Evolutionary conservation across 2,888 invertebrate genomes (phyloP), one percentile per base, ranked within the genome.

Genomic region (Hoplodrina ambigua): DNA sequence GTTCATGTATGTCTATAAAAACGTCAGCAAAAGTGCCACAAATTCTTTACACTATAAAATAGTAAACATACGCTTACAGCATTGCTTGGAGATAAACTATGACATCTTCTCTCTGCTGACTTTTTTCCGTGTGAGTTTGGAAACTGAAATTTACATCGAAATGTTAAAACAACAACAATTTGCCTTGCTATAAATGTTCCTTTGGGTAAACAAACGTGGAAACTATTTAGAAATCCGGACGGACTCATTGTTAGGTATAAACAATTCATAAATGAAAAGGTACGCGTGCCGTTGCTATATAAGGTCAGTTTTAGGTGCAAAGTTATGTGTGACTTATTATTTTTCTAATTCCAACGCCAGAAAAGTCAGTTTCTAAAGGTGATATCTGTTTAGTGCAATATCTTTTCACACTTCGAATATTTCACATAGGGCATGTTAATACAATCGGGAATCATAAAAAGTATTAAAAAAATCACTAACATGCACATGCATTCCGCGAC

Each of bases 31-130:
- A 13, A 46, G 46, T 46, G 41, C 46, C 1, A 17, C 4, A 10
- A 17, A n/a, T 7, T 10, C n/a, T 10, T 19, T 17, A 19, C 37
- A 19, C 17, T 25, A 25, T 58, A 25, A 46, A 46, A 17, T 11
- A 58, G 13, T 41, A 63, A n/a, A 64, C 8, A 63, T 50, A 37
- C 33, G 83, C 91, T 90, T 78, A 92, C 92, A 58, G 61, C 44
- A 50, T 75, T 49, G 87, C 83, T 65, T 13, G 93, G 91, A 5
- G 92, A 91, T 67, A 93, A 85, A 79, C 93, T 94, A 73, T 91
- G 90, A 75, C 90, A 91, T 90, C 92, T 89, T 85, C 91, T 86
- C 63, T 83, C 85, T n/a, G 54, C 8, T 56, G 64, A 37, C 58
- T 84, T 89, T 70, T 85, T 89, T 13, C 61, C 46, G 7, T 50